phyloP scores from a whole-genome alignment of 2,113 vertebrate species.

The Apistogramma diplotaenia region DNA sequence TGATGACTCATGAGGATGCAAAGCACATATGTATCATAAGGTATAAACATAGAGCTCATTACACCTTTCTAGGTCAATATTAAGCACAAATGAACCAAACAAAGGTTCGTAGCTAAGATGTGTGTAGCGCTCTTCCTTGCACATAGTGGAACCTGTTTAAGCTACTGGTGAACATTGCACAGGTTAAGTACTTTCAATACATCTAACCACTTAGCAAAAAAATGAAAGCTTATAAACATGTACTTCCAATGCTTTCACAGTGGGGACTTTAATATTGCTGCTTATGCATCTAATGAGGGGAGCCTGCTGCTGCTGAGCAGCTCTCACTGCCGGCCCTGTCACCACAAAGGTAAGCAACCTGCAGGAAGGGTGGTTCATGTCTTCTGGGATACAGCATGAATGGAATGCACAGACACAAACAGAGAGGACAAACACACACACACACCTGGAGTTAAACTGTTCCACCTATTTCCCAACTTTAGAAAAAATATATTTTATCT shows the following conservation, averaged over 20 bases:
- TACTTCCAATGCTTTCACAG: conserved; percentile 27
- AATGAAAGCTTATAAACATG: neutral
- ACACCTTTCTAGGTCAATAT: conserved; percentile 35
- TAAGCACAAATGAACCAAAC: conserved; percentile 2
- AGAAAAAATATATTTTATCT: neutral
- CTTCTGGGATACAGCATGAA: conserved; percentile 36
- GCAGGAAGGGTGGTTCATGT: conserved; percentile 37
- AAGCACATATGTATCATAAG: conserved; percentile 32
- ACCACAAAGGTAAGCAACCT: conserved; percentile 41
- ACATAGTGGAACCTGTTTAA: neutral
- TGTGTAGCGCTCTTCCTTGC: neutral
- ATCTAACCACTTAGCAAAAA: neutral
- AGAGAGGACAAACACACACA: neutral
- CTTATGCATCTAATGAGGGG: conserved; percentile 43
- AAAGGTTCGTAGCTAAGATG: neutral
- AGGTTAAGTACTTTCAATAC: neutral
- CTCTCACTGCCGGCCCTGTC: conserved; percentile 14
- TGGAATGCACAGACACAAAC: neutral
- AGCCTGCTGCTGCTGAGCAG: conserved; percentile 30
- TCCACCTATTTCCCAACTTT: neutral
- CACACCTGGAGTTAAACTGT: neutral
- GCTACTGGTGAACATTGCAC: neutral
- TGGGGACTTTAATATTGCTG: conserved; percentile 2
- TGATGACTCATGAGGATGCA: conserved; percentile 30
- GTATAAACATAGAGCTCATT: conserved; percentile 25